Percentiles rank a stretch among this genome's conserved stretches.
These are phyloP conservation scores for Hirtodrosophila trivittata DNA, from an alignment of 2,888 invertebrate genomes.

Conservation along the genomic window DNA sequence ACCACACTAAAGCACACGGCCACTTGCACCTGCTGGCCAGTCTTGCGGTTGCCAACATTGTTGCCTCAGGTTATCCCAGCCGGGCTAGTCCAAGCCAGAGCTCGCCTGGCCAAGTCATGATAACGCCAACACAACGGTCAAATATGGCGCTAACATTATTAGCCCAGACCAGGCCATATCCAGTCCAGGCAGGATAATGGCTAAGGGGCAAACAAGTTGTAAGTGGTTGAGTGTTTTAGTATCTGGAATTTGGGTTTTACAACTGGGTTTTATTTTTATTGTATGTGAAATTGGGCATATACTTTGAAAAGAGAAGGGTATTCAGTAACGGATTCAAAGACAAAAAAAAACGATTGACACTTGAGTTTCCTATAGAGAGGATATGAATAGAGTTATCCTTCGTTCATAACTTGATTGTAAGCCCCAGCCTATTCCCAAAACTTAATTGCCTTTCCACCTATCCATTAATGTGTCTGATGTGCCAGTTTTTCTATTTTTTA, in stretches of 20 bases:
- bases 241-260: no score
- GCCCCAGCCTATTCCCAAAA: no score
- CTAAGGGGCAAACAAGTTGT: no score
- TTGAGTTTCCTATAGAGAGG: no score
- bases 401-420: no score
- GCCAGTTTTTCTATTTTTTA: conserved; percentile 36
- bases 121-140: conserved; percentile 67
- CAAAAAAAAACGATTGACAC: no score
- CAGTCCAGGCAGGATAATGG: neutral
- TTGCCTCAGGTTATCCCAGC: conserved; percentile 31
- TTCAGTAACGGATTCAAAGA: no score
- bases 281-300: no score
- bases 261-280: no score
- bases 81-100: neutral
- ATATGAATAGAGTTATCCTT: no score
- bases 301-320: no score
- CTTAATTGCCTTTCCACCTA: conserved; percentile 38
- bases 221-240: no score
- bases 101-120: conserved; percentile 44
- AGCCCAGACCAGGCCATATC: conserved; percentile 33
- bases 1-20: conserved; percentile 27
- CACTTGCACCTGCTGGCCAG: conserved; percentile 60
- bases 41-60: conserved; percentile 62
- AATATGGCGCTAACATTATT: conserved; percentile 72
- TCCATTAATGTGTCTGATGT: conserved; percentile 20